Conservation (phyloP, 2,888 invertebrate species). For the Calameuta pallipes region DNA sequence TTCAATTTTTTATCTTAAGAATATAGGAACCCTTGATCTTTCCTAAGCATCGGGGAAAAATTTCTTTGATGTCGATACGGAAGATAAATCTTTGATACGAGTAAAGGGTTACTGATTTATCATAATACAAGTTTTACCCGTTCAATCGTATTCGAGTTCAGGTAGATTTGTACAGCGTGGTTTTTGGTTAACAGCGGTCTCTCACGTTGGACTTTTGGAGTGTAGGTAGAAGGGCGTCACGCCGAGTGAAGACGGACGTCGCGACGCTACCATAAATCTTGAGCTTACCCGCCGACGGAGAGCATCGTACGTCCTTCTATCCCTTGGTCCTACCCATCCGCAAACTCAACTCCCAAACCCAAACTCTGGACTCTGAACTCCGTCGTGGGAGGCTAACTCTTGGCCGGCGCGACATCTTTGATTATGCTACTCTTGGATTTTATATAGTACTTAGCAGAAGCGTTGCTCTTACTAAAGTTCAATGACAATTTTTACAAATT, state of each 20-base stretch:
- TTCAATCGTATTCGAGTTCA: background rate
- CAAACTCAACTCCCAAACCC: constrained; percentile 23
- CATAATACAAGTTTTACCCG: background rate
- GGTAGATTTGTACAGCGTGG: background rate
- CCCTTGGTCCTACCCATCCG: constrained; percentile 25
- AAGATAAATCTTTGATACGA: background rate
- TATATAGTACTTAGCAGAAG: constrained; percentile 37
- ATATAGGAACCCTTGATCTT: background rate
- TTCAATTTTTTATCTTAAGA: background rate
- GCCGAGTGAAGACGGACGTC: constrained; percentile 67
- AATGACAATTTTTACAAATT: background rate
- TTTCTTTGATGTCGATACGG: background rate
- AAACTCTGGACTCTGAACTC: constrained; percentile 36
- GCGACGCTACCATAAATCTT: constrained; percentile 65
- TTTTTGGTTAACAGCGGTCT: background rate
- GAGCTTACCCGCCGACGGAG: constrained; percentile 61
- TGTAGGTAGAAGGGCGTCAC: constrained; percentile 62
- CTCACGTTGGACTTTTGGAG: background rate
- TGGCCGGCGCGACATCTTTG: constrained; percentile 59
- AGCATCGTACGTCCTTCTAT: constrained; percentile 47
- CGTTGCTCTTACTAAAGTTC: constrained; percentile 21
- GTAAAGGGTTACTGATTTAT: background rate
- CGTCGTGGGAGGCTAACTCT: constrained; percentile 60
- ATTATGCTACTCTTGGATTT: constrained; percentile 50
- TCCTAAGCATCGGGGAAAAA: background rate